Conservation (phyloP, 2,888 invertebrate genomes). For the Mamestra brassicae region DNA sequence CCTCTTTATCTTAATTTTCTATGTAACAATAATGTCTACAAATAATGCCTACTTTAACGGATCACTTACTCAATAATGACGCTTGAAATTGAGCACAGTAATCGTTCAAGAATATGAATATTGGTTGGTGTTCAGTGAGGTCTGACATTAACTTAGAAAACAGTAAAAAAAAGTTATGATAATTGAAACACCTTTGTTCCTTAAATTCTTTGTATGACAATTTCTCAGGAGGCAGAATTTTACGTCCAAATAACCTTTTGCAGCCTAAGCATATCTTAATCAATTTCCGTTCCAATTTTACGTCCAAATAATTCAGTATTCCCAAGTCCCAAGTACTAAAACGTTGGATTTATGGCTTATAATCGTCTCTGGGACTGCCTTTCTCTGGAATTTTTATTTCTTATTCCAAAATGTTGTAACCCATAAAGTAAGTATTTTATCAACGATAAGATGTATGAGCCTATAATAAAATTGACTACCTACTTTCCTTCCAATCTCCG, state of each 20-base stretch:
- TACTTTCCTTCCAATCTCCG: constrained; percentile 48
- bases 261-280: constrained; percentile 8
- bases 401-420: constrained; percentile 25
- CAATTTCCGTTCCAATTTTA: constrained; percentile 32
- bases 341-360: constrained; percentile 39
- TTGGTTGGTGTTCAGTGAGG: constrained; percentile 46
- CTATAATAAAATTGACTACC: constrained; percentile 52
- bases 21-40: constrained; percentile 1
- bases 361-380: constrained; percentile 14
- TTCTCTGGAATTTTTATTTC: constrained; percentile 38
- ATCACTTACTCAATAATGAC: constrained; percentile 51
- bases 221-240: not conserved
- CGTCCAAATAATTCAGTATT: constrained; percentile 35
- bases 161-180: constrained; percentile 4
- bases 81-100: constrained; percentile 54
- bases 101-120: constrained; percentile 39
- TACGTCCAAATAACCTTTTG: not conserved
- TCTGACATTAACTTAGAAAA: constrained; percentile 25
- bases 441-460: constrained; percentile 47
- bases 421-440: constrained; percentile 56
- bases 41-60: constrained; percentile 35
- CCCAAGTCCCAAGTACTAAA: constrained; percentile 28
- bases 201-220: no score
- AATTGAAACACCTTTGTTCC: no score
- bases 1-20: constrained; percentile 7